phyloP scores from a whole-genome alignment of 1,140 invertebrate species.

The Pseudomyrmex dendroicus region DNA sequence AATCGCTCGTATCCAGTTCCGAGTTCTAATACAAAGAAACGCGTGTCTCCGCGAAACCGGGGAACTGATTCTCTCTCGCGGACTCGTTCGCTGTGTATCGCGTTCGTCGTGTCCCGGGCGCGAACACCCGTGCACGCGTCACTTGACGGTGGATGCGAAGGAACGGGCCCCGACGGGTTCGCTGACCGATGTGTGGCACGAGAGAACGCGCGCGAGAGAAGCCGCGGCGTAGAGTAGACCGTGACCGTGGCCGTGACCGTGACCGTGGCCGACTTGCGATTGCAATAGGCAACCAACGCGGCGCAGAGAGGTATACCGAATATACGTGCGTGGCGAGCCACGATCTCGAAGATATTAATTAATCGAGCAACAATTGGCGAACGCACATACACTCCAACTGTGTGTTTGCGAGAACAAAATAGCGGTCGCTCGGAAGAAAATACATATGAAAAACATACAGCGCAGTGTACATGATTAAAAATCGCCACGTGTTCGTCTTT shows the following conservation, averaged over 20 bases:
- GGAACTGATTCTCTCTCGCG: conserved; percentile 15
- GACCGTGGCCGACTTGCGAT: conserved; percentile 79
- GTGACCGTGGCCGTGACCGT: conserved; percentile 75
- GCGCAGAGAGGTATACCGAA: neutral
- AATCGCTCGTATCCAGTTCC: too few species aligned
- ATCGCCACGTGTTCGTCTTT: too few species aligned
- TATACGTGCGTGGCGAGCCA: neutral
- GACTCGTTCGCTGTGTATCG: neutral
- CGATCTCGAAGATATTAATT: too few species aligned
- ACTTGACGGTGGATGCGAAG: conserved; percentile 20
- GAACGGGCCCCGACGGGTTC: conserved; percentile 55
- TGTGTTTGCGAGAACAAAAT: too few species aligned
- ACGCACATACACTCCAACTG: too few species aligned
- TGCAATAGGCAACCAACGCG: neutral
- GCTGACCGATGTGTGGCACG: conserved; percentile 65
- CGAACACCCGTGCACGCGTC: conserved; percentile 20
- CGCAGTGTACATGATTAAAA: too few species aligned
- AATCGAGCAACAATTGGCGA: too few species aligned
- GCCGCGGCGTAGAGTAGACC: conserved; percentile 71
- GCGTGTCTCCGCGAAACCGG: too few species aligned
- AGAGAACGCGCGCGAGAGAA: conserved; percentile 62
- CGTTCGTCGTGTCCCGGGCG: neutral
- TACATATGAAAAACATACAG: too few species aligned
- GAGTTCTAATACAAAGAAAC: too few species aligned
- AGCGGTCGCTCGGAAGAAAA: too few species aligned